phyloP scores from a whole-genome alignment of 2,113 vertebrate genomes.

The Axis porcinus region DNA sequence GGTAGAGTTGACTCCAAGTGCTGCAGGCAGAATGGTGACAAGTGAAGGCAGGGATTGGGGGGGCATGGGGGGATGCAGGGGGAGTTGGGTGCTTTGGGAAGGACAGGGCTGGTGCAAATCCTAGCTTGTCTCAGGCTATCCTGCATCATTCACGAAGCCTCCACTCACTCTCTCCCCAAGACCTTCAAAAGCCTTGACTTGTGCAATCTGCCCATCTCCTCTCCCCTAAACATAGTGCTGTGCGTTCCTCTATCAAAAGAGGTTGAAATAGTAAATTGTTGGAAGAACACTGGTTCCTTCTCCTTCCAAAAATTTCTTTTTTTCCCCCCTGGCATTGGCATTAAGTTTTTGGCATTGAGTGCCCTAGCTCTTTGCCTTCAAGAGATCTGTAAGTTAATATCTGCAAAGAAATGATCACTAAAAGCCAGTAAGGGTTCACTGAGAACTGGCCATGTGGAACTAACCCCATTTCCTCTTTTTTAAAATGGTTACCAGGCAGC shows the following conservation, averaged over 20 bases:
- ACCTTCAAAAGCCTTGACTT: slow-evolving; percentile 30
- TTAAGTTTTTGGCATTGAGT: slow-evolving; percentile 45
- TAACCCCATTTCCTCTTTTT: slow-evolving; percentile 46
- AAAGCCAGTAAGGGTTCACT: slow-evolving; percentile 48
- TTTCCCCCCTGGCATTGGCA: not conserved
- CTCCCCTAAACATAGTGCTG: not conserved
- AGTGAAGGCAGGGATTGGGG: not conserved
- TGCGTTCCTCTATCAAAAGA: not conserved
- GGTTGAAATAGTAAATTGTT: slow-evolving; percentile 21
- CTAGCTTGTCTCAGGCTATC: not conserved
- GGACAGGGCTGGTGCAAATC: slow-evolving; percentile 11
- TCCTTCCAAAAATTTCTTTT: slow-evolving; percentile 26
- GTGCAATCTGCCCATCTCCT: not conserved
- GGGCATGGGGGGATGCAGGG: not conserved
- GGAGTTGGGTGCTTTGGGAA: not conserved
- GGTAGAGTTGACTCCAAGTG: slow-evolving; percentile 57
- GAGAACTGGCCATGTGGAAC: slow-evolving; percentile 40
- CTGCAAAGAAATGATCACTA: slow-evolving; percentile 44
- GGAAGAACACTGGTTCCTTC: slow-evolving; percentile 20
- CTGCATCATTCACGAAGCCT: not conserved
- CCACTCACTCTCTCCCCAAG: not conserved
- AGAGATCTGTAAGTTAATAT: slow-evolving; percentile 50
- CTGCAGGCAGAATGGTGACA: slow-evolving; percentile 31
- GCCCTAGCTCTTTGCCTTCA: slow-evolving; percentile 30
- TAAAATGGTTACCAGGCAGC: not conserved